Evolutionary conservation across 2,797 vertebrate species (phyloP).

Genomic region (Urocyon cinereoargenteus): DNA sequence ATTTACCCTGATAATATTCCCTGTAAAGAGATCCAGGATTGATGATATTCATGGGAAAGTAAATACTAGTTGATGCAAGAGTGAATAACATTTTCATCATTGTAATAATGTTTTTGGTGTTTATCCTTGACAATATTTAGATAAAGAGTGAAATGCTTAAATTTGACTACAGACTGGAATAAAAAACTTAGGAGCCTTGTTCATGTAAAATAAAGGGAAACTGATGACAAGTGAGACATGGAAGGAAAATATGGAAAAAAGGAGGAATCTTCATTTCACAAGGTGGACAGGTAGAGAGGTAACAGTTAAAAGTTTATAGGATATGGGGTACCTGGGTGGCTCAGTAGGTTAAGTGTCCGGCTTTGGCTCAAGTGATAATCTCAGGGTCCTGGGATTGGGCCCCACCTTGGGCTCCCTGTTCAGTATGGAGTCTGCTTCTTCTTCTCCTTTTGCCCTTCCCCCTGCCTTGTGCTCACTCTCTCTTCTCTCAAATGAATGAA

Average conservation of each 20-base stretch:
- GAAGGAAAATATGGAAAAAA: neutral
- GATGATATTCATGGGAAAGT: neutral
- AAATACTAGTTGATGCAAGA: neutral
- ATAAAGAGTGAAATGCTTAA: constrained; percentile 6
- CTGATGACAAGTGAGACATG: neutral
- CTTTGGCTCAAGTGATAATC: no score
- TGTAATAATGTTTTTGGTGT: neutral
- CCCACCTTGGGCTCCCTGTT: neutral
- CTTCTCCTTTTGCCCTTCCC: neutral
- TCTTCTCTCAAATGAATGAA: neutral
- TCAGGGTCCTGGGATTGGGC: no score
- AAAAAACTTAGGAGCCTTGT: neutral
- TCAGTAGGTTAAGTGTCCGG: neutral
- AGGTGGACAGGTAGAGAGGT: neutral
- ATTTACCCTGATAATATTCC: neutral
- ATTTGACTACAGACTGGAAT: neutral
- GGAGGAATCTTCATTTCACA: neutral
- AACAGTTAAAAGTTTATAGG: neutral
- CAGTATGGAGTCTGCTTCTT: neutral
- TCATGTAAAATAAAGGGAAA: constrained; percentile 19
- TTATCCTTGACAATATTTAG: neutral
- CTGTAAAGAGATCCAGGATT: neutral
- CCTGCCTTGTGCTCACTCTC: neutral
- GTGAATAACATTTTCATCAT: neutral
- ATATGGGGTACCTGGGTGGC: neutral